Percentiles rank a stretch among this genome's conserved stretches.
Evolutionary conservation across 2,888 invertebrate genomes (phyloP).

Genomic region (Hirudinaria manillensis): DNA sequence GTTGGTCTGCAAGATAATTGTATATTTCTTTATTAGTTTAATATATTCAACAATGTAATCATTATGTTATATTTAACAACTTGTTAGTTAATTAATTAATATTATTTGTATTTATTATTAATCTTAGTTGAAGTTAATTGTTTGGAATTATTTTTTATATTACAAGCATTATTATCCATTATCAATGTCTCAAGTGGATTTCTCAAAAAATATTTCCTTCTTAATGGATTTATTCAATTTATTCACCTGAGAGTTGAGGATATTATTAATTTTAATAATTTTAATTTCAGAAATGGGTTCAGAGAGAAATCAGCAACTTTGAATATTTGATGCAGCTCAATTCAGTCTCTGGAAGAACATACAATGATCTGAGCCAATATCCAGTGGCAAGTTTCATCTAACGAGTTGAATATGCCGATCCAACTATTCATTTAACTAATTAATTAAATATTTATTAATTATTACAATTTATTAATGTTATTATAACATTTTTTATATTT

Average conservation of each 20-base stretch:
- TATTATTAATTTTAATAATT: no score
- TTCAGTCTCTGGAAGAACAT: conserved; percentile 57
- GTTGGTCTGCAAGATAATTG: conserved; percentile 39
- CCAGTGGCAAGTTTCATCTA: conserved; percentile 54
- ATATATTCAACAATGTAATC: no score
- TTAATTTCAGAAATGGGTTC: conserved; percentile 58
- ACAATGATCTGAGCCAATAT: conserved; percentile 58
- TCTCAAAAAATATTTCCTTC: no score
- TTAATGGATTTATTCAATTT: conserved; percentile 48
- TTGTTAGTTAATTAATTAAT: no score
- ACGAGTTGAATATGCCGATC: background rate
- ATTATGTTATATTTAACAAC: no score
- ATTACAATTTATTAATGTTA: background rate
- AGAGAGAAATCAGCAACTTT: conserved; percentile 57
- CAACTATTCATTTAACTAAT: background rate
- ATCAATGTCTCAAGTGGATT: no score
- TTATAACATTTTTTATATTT: background rate
- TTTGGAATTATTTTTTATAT: no score
- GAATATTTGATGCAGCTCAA: conserved; percentile 58
- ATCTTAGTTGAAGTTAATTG: no score
- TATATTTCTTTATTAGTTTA: no score
- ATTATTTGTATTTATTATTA: no score
- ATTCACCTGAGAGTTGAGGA: conserved; percentile 56
- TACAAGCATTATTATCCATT: no score
- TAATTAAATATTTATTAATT: background rate